A percentile compares a stretch with the other conserved stretches of the same genome.
These are phyloP conservation scores for Tapirus indicus DNA, from an alignment of 2,797 vertebrate genomes.

Conservation along the genomic window DNA sequence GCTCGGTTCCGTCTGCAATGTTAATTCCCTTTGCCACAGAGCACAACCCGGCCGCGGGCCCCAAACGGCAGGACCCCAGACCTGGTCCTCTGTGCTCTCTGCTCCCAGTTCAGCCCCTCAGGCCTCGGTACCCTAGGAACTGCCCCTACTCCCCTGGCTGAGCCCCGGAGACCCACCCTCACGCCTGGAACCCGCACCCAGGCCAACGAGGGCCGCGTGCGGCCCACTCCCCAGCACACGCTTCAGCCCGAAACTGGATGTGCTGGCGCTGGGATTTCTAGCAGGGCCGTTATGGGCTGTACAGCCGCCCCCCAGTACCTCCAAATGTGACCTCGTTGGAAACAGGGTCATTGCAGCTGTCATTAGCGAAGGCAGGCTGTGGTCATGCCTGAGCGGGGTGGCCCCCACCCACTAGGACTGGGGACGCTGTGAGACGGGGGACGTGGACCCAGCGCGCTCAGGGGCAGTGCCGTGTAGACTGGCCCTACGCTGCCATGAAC, in stretches of 20 bases:
- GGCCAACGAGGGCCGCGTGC: not conserved
- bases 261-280: not conserved
- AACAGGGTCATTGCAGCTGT: not conserved
- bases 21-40: no score
- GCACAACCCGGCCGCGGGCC: accelerated
- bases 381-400: not conserved
- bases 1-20: not conserved
- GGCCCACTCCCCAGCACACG: not conserved
- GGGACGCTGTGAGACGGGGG: not conserved
- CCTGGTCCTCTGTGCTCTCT: not conserved
- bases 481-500: accelerated
- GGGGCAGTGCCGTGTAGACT: not conserved
- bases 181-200: not conserved
- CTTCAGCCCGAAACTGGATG: no score
- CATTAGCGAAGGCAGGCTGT: not conserved
- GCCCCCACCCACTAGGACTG: not conserved
- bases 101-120: not conserved
- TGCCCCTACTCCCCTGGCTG: accelerated
- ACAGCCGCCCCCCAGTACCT: not conserved
- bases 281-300: not conserved
- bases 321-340: not conserved
- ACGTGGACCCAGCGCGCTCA: not conserved
- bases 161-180: not conserved
- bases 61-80: not conserved
- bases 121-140: not conserved